A percentile compares a stretch with the other conserved stretches of the same genome.
These are phyloP conservation scores for Chymomyza fuscimana DNA, from an alignment of 2,888 invertebrate genomes.

Conservation along the genomic window DNA sequence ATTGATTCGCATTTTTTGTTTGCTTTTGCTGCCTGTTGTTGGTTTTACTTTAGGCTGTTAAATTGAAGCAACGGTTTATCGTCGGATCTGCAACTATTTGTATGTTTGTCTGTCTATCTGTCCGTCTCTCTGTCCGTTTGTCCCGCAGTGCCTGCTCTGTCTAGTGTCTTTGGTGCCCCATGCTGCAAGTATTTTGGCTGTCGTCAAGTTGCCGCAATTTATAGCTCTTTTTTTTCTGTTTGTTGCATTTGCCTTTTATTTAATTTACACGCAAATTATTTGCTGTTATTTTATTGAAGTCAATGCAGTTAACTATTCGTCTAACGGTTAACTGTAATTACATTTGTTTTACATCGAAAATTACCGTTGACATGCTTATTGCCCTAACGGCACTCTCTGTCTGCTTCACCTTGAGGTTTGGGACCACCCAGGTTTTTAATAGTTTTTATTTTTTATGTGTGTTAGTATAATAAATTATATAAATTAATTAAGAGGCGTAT, in stretches of 20 bases:
- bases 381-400: slow-evolving; percentile 27
- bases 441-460: slow-evolving; percentile 39
- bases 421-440: slow-evolving; percentile 45
- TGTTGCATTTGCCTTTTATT: slow-evolving; percentile 50
- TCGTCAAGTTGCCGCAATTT: slow-evolving; percentile 58
- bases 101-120: slow-evolving; percentile 17
- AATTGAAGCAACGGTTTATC: slow-evolving; percentile 3
- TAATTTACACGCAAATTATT: slow-evolving; percentile 65
- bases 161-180: neutral
- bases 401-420: slow-evolving; percentile 45
- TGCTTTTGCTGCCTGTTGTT: slow-evolving; percentile 1
- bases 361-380: slow-evolving; percentile 59
- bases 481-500: slow-evolving; percentile 46
- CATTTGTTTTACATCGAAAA: slow-evolving; percentile 62
- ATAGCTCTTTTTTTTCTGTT: slow-evolving; percentile 25
- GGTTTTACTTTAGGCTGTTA: slow-evolving; percentile 8
- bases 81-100: slow-evolving; percentile 37
- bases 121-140: slow-evolving; percentile 5
- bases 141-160: neutral
- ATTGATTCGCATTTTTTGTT: too few species aligned
- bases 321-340: slow-evolving; percentile 48
- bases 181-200: slow-evolving; percentile 33
- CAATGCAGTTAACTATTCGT: slow-evolving; percentile 22
- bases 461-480: slow-evolving; percentile 33
- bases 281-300: slow-evolving; percentile 38